phyloP scores from a whole-genome alignment of 2,888 invertebrate species.

The Drosophila macrothrix region DNA sequence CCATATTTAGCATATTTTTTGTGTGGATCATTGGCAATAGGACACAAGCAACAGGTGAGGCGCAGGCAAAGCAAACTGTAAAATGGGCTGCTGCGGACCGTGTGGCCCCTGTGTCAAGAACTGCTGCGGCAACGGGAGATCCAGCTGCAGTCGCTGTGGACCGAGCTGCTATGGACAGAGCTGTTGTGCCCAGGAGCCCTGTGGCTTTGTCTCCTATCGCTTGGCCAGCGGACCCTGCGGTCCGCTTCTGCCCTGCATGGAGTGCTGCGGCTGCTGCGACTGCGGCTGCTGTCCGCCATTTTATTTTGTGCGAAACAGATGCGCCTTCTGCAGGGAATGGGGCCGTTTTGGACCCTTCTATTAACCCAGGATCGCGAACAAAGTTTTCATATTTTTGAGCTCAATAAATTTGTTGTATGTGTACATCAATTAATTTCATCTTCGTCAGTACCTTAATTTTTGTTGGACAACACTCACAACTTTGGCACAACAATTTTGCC shows the following conservation, averaged over 20 bases:
- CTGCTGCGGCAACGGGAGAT: constrained; percentile 48
- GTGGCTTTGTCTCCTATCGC: constrained; percentile 64
- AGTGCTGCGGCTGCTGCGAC: constrained; percentile 47
- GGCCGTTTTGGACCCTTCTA: constrained; percentile 70
- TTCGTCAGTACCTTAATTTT: too few species aligned
- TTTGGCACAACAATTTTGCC: constrained; percentile 34
- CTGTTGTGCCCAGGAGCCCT: constrained; percentile 58
- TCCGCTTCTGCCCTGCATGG: constrained; percentile 60
- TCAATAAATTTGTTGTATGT: constrained; percentile 67
- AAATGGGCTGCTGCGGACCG: constrained; percentile 39
- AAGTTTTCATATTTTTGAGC: constrained; percentile 50
- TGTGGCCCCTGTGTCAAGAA: constrained; percentile 54
- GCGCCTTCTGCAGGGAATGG: constrained; percentile 66
- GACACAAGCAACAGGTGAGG: constrained; percentile 36
- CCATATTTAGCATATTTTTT: constrained; percentile 75
- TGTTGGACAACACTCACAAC: background rate
- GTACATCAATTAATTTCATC: background rate
- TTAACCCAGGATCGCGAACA: constrained; percentile 20
- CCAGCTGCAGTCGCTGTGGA: constrained; percentile 65
- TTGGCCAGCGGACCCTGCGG: constrained; percentile 64
- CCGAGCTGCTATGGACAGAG: constrained; percentile 27
- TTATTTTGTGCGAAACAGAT: constrained; percentile 57
- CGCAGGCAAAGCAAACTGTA: background rate
- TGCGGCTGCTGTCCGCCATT: constrained; percentile 60
- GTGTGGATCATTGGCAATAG: constrained; percentile 25